These are phyloP conservation scores for Phoenoteleia sp. DNA, from an alignment of 2,888 invertebrate genomes.

Conservation along the genomic window DNA sequence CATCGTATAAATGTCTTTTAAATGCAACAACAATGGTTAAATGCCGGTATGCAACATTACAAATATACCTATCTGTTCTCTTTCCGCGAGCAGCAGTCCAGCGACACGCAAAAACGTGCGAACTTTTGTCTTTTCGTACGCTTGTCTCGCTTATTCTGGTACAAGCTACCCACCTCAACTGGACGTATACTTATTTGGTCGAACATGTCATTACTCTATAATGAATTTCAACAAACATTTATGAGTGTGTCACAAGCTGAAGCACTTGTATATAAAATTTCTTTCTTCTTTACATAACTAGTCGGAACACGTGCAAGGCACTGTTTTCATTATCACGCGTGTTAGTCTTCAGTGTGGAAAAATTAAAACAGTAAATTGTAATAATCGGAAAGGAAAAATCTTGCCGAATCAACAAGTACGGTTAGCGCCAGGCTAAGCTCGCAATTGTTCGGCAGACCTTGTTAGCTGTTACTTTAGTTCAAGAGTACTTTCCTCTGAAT, in stretches of 20 bases:
- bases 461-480: constrained; percentile 34
- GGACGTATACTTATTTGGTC: constrained; percentile 83
- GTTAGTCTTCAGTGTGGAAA: constrained; percentile 18
- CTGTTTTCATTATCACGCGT: constrained; percentile 76
- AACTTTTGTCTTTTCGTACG: constrained; percentile 34
- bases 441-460: constrained; percentile 33
- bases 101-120: constrained; percentile 35
- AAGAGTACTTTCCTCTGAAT: constrained; percentile 43
- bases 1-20: constrained; percentile 20
- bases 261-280: constrained; percentile 64
- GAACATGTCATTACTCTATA: constrained; percentile 84
- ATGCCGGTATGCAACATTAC: constrained; percentile 24
- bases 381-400: constrained; percentile 4
- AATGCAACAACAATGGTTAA: constrained; percentile 42
- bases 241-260: constrained; percentile 74
- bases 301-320: constrained; percentile 85
- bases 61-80: constrained; percentile 41
- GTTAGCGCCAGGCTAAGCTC: constrained; percentile 24
- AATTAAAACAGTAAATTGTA: background rate
- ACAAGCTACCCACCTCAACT: constrained; percentile 79
- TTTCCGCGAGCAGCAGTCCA: constrained; percentile 42
- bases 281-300: constrained; percentile 30
- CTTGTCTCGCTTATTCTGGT: constrained; percentile 48
- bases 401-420: background rate
- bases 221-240: constrained; percentile 82